Evolutionary conservation across 1,140 invertebrate genomes (phyloP).

Genomic region (Leptinotarsa lineolata): DNA sequence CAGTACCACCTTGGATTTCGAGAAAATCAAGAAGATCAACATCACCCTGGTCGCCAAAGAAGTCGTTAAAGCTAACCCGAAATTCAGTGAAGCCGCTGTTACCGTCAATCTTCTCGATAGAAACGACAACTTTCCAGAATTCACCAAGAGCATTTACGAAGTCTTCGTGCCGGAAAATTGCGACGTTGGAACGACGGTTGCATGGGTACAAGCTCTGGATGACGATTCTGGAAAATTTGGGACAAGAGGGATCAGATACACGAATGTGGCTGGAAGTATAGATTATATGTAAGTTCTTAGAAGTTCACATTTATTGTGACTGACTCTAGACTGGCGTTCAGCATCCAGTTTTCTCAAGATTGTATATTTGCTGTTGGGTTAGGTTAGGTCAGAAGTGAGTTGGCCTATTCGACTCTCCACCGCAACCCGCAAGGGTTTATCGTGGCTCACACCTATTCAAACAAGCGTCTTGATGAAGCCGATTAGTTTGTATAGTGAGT

Average conservation of each 20-base stretch:
- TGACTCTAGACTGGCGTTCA: too few species aligned
- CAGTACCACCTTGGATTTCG: slow-evolving; percentile 82
- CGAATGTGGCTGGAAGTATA: slow-evolving; percentile 77
- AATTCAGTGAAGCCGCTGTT: slow-evolving; percentile 76
- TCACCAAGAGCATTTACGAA: slow-evolving; percentile 77
- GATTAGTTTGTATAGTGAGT: too few species aligned
- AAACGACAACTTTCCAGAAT: slow-evolving; percentile 94
- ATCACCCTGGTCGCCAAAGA: slow-evolving; percentile 87
- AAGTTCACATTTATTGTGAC: too few species aligned
- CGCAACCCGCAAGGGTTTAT: too few species aligned
- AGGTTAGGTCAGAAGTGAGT: too few species aligned
- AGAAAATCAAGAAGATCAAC: slow-evolving; percentile 77
- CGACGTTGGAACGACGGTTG: slow-evolving; percentile 77
- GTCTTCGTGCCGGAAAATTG: slow-evolving; percentile 84
- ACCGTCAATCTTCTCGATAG: slow-evolving; percentile 85
- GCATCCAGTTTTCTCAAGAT: too few species aligned
- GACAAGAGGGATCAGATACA: slow-evolving; percentile 85
- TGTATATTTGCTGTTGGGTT: too few species aligned
- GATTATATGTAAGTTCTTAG: slow-evolving; percentile 76
- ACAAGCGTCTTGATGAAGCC: too few species aligned
- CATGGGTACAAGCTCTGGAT: slow-evolving; percentile 81
- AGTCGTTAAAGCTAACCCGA: slow-evolving; percentile 71
- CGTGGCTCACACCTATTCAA: too few species aligned
- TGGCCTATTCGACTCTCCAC: too few species aligned
- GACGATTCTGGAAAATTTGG: slow-evolving; percentile 85